Evolutionary conservation across 2,888 invertebrate species (phyloP), one percentile per base, ranked within the genome.

Genomic region (Pyrocoelia pectoralis): DNA sequence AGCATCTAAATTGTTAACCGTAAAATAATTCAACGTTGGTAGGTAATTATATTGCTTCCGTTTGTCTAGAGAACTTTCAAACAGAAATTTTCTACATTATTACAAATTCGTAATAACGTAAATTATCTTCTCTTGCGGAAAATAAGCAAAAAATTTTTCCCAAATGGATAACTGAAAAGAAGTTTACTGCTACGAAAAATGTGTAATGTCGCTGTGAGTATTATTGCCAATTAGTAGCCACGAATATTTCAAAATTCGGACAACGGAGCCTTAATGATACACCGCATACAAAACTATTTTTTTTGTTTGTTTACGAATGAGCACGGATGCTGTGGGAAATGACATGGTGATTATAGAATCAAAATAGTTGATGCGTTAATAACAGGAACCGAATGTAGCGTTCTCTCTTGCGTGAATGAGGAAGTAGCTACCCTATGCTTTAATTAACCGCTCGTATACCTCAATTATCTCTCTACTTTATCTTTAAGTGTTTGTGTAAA

Each of bases 1-100:
- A 68, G 71, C n/a, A n/a, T 72, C 76, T 75, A 78, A 79, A 78
- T 75, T 77, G 78, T 75, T 73, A 70, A 77, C 77, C 78, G 78
- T 78, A 78, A 79, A 77, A 78, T 77, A 78, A 78, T 77, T 76
- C 76, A 69, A 69, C 69, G 70, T 68, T 53, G 70, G 77, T 77
- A 79, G 69, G 77, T 77, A 79, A 79, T 78, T 78, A 78, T 74
- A 3, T 71, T 72, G 73, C 76, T 79, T 79, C 79, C 79, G 77
- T 65, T 66, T 65, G 64, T 66, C 53, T 64, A 63, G 12, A 55
- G 24, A 50, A 52, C 33, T 24, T 24, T 24, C 24, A 24, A 6
- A 24, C 24, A 3, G 24, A 18, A n/a, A 24, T 24, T 24, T 24
- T 24, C 24, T 24, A 24, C 24, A 24, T 24, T 24, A 24, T 24